Percentiles rank a stretch among this genome's conserved stretches.
phyloP scores from a whole-genome alignment of 2,113 vertebrate genomes.

The Saimiri boliviensis region DNA sequence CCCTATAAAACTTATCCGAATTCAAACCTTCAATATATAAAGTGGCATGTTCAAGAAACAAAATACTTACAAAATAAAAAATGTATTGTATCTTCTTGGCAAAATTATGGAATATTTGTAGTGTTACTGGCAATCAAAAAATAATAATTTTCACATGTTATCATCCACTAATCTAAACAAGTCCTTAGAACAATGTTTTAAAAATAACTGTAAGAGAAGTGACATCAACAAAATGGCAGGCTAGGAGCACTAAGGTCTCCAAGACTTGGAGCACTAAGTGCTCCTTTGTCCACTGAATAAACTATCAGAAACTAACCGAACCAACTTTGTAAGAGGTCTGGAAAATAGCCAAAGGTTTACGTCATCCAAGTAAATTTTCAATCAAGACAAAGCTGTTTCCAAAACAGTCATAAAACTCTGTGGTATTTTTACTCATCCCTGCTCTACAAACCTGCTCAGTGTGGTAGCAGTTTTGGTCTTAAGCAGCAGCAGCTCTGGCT shows the following conservation, averaged over 20 bases:
- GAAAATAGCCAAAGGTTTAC: background rate
- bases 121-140: background rate
- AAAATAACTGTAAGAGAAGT: background rate
- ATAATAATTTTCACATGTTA: background rate
- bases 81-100: background rate
- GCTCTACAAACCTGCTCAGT: fast-evolving
- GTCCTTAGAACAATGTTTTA: background rate
- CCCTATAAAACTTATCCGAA: background rate
- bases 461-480: background rate
- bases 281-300: too few relatives aligned
- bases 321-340: background rate
- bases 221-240: background rate
- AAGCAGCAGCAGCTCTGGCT: background rate
- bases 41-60: background rate
- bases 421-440: background rate
- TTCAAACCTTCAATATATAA: background rate
- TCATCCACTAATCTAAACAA: background rate
- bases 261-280: background rate
- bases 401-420: background rate
- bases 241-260: too few relatives aligned
- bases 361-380: background rate
- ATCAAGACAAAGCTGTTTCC: background rate
- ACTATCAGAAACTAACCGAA: background rate
- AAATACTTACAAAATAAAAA: background rate
- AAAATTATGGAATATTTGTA: background rate